Evolutionary conservation across 2,113 vertebrate species (phyloP).

Genomic region (Alethe diademata): DNA sequence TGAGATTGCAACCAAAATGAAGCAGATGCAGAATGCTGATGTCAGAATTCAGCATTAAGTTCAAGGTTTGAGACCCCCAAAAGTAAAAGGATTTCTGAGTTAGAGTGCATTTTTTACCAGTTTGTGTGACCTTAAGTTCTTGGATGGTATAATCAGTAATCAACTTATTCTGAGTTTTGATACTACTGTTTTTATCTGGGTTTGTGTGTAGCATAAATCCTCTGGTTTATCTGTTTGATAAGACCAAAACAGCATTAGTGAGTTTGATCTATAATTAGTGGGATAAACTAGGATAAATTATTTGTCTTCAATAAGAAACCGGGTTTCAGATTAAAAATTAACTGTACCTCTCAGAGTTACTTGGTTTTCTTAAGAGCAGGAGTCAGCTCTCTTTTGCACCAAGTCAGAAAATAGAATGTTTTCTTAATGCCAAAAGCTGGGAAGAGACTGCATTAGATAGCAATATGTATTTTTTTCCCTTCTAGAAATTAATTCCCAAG

Average conservation of each 20-base stretch:
- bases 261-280: neutral
- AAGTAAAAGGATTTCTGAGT: neutral
- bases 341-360: neutral
- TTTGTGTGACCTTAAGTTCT: neutral
- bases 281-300: neutral
- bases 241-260: neutral
- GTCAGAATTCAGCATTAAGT: neutral
- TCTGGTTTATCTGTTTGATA: neutral
- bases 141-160: neutral
- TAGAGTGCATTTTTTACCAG: neutral
- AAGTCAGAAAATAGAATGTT: neutral
- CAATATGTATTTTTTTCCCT: neutral
- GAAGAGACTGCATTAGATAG: neutral
- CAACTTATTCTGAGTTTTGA: neutral
- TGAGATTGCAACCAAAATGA: neutral
- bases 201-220: neutral
- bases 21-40: neutral
- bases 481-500: slow-evolving; percentile 91
- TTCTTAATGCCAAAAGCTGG: neutral
- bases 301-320: neutral
- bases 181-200: neutral
- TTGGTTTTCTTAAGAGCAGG: neutral
- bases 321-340: neutral
- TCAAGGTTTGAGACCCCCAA: neutral
- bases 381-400: neutral